Percentiles rank a stretch among this genome's conserved stretches.
phyloP scores from a whole-genome alignment of 2,888 invertebrate genomes.

The Periphyllus acericola region DNA sequence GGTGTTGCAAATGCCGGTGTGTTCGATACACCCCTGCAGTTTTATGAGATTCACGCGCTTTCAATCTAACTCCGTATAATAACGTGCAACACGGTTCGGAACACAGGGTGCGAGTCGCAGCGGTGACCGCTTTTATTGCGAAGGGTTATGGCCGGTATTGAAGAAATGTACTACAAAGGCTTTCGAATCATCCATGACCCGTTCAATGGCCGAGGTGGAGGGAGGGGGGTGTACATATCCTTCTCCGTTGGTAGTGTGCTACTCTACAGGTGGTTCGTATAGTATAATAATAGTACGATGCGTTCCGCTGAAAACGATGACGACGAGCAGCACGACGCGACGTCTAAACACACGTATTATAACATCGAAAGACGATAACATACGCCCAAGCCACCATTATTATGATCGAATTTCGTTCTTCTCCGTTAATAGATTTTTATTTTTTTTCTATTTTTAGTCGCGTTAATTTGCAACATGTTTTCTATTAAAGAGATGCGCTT shows the following conservation, averaged over 20 bases:
- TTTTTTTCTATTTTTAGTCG: neutral
- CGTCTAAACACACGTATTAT: neutral
- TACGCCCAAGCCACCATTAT: neutral
- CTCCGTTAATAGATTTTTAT: neutral
- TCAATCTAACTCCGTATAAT: neutral
- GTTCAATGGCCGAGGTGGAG: no score
- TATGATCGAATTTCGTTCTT: neutral
- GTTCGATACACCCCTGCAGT: neutral
- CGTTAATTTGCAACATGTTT: neutral
- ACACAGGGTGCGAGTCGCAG: neutral
- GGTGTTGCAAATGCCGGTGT: neutral
- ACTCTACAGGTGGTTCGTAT: neutral
- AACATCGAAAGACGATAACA: neutral
- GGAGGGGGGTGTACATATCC: no score
- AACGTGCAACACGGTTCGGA: no score
- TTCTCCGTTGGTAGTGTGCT: neutral
- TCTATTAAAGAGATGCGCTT: neutral
- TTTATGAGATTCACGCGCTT: neutral
- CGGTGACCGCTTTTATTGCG: neutral
- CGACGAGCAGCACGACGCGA: neutral
- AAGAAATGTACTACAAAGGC: neutral
- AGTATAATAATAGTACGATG: neutral
- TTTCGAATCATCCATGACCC: no score
- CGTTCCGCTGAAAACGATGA: neutral
- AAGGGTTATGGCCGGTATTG: neutral